A percentile compares a stretch with the other conserved stretches of the same genome.
Evolutionary conservation across 2,113 vertebrate genomes (phyloP).

Genomic region (Gobius niger): DNA sequence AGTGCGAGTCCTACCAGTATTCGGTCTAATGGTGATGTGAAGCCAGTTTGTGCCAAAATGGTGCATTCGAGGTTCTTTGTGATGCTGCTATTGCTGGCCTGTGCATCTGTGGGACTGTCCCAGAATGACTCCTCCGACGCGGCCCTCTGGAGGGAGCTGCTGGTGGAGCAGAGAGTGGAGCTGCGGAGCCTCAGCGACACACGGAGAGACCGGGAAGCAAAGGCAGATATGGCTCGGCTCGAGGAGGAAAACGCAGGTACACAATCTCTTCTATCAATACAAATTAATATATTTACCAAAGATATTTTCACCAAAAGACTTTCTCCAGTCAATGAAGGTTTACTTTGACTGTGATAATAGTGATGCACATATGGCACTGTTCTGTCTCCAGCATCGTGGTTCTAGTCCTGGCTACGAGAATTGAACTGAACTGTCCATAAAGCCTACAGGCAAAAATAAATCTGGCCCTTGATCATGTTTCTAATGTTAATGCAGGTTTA

Average conservation of each 20-base stretch:
- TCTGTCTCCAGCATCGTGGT: too few species aligned
- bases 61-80: background rate
- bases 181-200: background rate
- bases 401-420: too few species aligned
- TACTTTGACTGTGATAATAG: too few species aligned
- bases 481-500: too few species aligned
- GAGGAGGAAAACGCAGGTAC: slow-evolving; percentile 6
- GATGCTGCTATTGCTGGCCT: slow-evolving; percentile 12
- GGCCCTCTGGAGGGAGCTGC: slow-evolving; percentile 5
- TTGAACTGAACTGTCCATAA: too few species aligned
- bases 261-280: background rate
- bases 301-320: too few species aligned
- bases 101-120: background rate
- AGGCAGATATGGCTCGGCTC: background rate
- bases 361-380: too few species aligned
- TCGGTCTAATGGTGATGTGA: background rate
- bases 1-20: background rate
- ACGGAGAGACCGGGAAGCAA: slow-evolving; percentile 1
- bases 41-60: background rate
- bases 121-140: background rate
- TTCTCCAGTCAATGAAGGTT: too few species aligned
- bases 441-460: too few species aligned
- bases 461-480: too few species aligned
- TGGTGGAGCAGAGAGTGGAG: slow-evolving; percentile 17
- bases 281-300: background rate